Percentiles rank a stretch among this genome's conserved stretches.
These are phyloP conservation scores for Gymnarchus niloticus DNA, from an alignment of 2,113 vertebrate species.

Conservation along the genomic window DNA sequence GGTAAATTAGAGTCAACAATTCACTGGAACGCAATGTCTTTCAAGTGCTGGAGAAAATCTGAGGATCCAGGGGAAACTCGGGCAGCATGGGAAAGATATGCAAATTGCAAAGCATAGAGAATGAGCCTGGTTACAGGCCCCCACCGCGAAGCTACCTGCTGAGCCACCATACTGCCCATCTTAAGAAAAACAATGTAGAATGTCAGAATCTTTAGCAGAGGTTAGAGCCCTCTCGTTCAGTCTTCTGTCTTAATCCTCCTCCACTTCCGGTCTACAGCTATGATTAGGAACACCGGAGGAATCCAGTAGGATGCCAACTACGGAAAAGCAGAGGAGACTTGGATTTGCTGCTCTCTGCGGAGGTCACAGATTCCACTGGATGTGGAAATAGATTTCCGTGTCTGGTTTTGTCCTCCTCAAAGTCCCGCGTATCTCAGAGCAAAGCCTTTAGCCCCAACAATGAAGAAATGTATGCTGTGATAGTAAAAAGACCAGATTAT, in stretches of 20 bases:
- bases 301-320: constrained; percentile 43
- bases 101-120: background rate
- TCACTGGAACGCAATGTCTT: background rate
- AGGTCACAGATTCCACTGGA: constrained; percentile 36
- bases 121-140: background rate
- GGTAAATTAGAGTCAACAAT: background rate
- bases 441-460: constrained; percentile 18
- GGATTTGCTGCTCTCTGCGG: constrained; percentile 36
- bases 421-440: constrained; percentile 35
- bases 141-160: background rate
- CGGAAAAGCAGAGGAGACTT: constrained; percentile 36
- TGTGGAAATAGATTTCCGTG: constrained; percentile 47
- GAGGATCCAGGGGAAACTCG: background rate
- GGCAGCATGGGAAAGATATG: too few relatives aligned
- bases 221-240: constrained; percentile 6
- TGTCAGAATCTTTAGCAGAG: constrained; percentile 7
- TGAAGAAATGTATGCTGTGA: constrained; percentile 14
- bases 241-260: constrained; percentile 40
- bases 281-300: constrained; percentile 54
- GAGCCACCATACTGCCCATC: background rate
- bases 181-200: background rate
- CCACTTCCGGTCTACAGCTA: constrained; percentile 51
- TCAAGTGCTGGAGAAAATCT: background rate
- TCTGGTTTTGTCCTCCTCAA: constrained; percentile 45
- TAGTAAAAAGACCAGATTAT: background rate